Evolutionary conservation across 2,888 invertebrate genomes (phyloP).

Genomic region (Torymus auratus): DNA sequence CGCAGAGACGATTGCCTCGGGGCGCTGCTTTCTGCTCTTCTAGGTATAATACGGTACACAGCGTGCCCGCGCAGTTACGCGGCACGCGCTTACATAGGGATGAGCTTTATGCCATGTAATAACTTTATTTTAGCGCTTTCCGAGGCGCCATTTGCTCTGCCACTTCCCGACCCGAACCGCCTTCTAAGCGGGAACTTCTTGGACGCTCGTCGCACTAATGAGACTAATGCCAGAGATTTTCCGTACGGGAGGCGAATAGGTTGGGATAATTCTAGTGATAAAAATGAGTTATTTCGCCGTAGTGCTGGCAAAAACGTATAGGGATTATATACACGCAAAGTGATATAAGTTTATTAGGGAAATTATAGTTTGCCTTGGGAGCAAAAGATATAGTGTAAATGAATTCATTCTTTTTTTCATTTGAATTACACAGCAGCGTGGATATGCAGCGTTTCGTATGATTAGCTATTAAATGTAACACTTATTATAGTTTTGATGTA

Average conservation of each 20-base stretch:
- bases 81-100: not conserved
- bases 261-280: not conserved
- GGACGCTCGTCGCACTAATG: conserved; percentile 5
- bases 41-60: too few species aligned
- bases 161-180: not conserved
- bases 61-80: not conserved
- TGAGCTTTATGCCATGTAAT: conserved; percentile 56
- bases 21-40: too few species aligned
- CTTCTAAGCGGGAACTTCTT: too few species aligned
- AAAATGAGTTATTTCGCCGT: conserved; percentile 6
- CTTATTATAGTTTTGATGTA: too few species aligned
- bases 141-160: conserved; percentile 20
- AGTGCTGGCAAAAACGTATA: not conserved
- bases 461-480: too few species aligned
- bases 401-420: not conserved
- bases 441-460: too few species aligned
- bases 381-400: too few species aligned
- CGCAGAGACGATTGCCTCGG: too few species aligned
- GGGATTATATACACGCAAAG: not conserved
- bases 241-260: not conserved
- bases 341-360: not conserved
- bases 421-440: too few species aligned
- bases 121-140: conserved; percentile 63
- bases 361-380: too few species aligned
- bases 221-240: not conserved